phyloP scores from a whole-genome alignment of 2,888 invertebrate genomes.

The Gari tellinella region DNA sequence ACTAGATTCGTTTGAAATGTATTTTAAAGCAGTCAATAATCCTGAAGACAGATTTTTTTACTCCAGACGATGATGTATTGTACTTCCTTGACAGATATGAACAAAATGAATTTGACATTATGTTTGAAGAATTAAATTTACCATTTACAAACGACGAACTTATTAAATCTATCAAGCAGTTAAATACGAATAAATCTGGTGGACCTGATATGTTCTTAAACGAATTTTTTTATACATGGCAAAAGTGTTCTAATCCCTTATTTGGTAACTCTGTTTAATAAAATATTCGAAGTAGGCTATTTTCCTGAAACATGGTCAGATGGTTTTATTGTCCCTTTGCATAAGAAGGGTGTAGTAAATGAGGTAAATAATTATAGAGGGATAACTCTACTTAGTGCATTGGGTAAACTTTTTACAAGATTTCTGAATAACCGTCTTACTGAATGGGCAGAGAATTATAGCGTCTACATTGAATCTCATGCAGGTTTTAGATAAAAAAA shows the following conservation, averaged over 20 bases:
- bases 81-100: constrained; percentile 10
- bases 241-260: not conserved
- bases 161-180: constrained; percentile 5
- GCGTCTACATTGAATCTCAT: constrained; percentile 8
- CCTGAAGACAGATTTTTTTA: constrained; percentile 10
- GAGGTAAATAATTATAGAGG: constrained; percentile 13
- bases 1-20: constrained; percentile 5
- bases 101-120: constrained; percentile 1
- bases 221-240: constrained; percentile 15
- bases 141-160: constrained; percentile 1
- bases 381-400: constrained; percentile 12
- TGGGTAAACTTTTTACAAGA: constrained; percentile 15
- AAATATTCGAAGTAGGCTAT: constrained; percentile 4
- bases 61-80: constrained; percentile 19
- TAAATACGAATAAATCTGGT: not conserved
- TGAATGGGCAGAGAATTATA: constrained; percentile 11
- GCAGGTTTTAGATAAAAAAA: constrained; percentile 8
- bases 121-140: constrained; percentile 3
- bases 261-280: constrained; percentile 15
- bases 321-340: constrained; percentile 16
- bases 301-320: constrained; percentile 21
- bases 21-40: constrained; percentile 19
- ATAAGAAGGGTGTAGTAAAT: constrained; percentile 14
- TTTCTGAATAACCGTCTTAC: constrained; percentile 6
- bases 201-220: constrained; percentile 6